Base-by-base conservation (phyloP, 1,140 invertebrate genomes). In the Apis dorsata region DNA sequence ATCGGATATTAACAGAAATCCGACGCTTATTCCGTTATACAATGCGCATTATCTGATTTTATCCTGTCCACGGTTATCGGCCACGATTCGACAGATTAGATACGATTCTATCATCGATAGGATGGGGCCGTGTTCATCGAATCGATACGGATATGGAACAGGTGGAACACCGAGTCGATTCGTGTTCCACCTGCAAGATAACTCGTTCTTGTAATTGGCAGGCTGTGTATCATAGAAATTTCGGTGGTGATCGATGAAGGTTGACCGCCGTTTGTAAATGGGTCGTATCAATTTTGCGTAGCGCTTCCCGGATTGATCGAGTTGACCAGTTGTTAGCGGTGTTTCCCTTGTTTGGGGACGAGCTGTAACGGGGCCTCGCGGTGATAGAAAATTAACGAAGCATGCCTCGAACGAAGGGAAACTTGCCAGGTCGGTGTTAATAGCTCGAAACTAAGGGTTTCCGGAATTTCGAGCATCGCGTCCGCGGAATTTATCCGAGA, bases 221-320 rank as follows among this genome's bases (percentile, higher is more conserved):
- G 72, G 15, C 15, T 55, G 55, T 60, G 57, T 49, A 77, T 82
- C 65, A 55, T 60, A 62, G 73, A 62, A 70, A 70, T 82, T 34
- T 55, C 65, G 24, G 11, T 0, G 0, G 34, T 82, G 73, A 76
- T 77, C 73, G 65, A 81, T 69, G 63, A 76, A 81, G 55, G 73
- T 69, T 76, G 73, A 53, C 65, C 63, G 53, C 24, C 19, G 55
- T 69, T 76, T 68, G 44, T 44, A 76, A 59, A 59, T 66, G 53
- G 62, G n/a, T 76, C 63, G 80, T 76, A 77, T 76, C 80, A 77
- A 76, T 81, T 81, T 69, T 51, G 63, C 73, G 44, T 76, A 44
- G 44, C 13, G 34, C 9, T 12, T 1, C 10, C 70, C 49, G 12
- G 19, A 10, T 76, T 77, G 73, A 76, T 68, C 63, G 73, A 77